phyloP scores from a whole-genome alignment of 2,888 invertebrate genomes.

The Syrphus vitripennis region DNA sequence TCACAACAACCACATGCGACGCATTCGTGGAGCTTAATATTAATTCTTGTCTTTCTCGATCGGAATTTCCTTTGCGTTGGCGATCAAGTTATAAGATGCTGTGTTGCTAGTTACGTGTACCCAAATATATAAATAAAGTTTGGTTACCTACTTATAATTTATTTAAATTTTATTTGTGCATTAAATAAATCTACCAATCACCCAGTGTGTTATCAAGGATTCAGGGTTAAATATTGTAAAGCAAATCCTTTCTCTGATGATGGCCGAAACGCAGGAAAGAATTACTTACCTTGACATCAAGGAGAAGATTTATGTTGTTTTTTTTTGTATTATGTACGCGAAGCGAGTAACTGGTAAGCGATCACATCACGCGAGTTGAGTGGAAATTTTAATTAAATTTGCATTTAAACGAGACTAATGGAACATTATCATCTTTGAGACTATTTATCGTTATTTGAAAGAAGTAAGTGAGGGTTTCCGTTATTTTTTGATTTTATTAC shows the following conservation, averaged over 20 bases:
- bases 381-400: slow-evolving; percentile 64
- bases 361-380: slow-evolving; percentile 28
- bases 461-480: slow-evolving; percentile 1
- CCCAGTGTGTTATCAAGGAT: not conserved
- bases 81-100: slow-evolving; percentile 64
- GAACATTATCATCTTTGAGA: not conserved
- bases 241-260: slow-evolving; percentile 49
- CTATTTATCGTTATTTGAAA: not conserved
- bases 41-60: not conserved
- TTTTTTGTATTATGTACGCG: too few relatives aligned
- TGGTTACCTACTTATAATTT: slow-evolving; percentile 38
- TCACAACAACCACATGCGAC: not conserved
- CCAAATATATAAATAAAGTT: slow-evolving; percentile 30
- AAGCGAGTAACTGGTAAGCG: slow-evolving; percentile 1
- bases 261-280: not conserved
- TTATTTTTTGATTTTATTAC: not conserved
- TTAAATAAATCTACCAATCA: slow-evolving; percentile 1
- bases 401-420: slow-evolving; percentile 54
- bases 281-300: slow-evolving; percentile 4
- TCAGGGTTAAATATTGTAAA: slow-evolving; percentile 28
- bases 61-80: slow-evolving; percentile 49
- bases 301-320: slow-evolving; percentile 33
- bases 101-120: too few relatives aligned
- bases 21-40: not conserved
- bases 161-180: slow-evolving; percentile 49